These are phyloP conservation scores for Mesochorus sp. DNA, from an alignment of 2,888 invertebrate genomes.

Conservation along the genomic window DNA sequence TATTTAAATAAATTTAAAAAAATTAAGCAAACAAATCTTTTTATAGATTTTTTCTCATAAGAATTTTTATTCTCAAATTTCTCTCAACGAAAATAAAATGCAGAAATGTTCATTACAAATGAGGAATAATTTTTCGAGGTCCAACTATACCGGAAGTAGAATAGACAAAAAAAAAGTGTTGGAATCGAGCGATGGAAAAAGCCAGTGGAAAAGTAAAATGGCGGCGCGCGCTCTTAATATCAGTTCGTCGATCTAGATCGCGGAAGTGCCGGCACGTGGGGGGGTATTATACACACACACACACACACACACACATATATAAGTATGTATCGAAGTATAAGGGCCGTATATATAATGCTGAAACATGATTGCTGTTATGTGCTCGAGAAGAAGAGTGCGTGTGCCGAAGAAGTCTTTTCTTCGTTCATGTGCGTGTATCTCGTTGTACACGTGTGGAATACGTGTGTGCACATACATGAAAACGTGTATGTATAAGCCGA, in stretches of 20 bases:
- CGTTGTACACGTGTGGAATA: slow-evolving; percentile 36
- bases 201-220: slow-evolving; percentile 23
- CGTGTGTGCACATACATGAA: slow-evolving; percentile 9
- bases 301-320: neutral
- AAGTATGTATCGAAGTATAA: neutral
- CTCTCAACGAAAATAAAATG: too few relatives aligned
- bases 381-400: slow-evolving; percentile 54
- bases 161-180: slow-evolving; percentile 28
- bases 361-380: slow-evolving; percentile 45
- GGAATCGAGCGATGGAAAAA: too few relatives aligned
- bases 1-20: too few relatives aligned
- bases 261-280: slow-evolving; percentile 74
- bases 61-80: too few relatives aligned
- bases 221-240: slow-evolving; percentile 72
- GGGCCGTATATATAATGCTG: slow-evolving; percentile 18
- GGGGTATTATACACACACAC: slow-evolving; percentile 28
- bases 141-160: too few relatives aligned
- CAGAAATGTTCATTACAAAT: too few relatives aligned
- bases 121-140: too few relatives aligned
- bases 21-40: too few relatives aligned
- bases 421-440: neutral
- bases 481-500: neutral
- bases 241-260: slow-evolving; percentile 77
- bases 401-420: slow-evolving; percentile 41
- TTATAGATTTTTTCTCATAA: too few relatives aligned